Base-by-base conservation (phyloP, 1,140 invertebrate species). In the Asbolus verrucosus region DNA sequence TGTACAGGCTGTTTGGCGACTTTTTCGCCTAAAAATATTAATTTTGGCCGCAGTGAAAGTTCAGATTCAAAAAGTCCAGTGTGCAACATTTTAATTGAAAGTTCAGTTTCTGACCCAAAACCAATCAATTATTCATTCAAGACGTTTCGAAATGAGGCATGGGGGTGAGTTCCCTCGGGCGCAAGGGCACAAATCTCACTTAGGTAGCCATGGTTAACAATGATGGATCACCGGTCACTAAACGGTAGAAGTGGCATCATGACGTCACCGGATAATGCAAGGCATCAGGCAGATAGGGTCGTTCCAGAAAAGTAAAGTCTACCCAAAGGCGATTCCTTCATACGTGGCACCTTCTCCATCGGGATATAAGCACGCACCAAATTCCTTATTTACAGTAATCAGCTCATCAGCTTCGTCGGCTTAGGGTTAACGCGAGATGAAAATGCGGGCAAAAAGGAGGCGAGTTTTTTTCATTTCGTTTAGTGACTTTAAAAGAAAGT, bases 301-400 rank as follows among this genome's bases (percentile, higher is more conserved):
- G 46, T 54, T 27, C 11, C 21, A n/a, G 46, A 54, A 27, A 54
- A 46, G 8, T 4, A 36, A 36, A 54, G 27, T 54, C n/a, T n/a
- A n/a, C n/a, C n/a, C n/a, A 54, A 54, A 21, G 46, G 11, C 46
- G 14, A 50, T 24, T 13, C 11, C 21, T 15, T 13, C 43, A 50
- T 50, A 50, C 19, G 15, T 9, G 43, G 16, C 46, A 46, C 21
- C 41, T 16, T 19, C 18, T 14, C 9, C 43, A 19, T 14, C 16
- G 15, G 2, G 3, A 41, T 41, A 50, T 50, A 19, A 54, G 24
- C 21, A 54, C 46, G 41, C 41, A 27, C 2, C 21, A 54, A 27
- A 54, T 54, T 54, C 46, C 46, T 54, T 54, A 54, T 54, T 54
- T 54, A 54, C 46, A 54, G 46, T 54, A 54, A 54, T 54, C 46